These are phyloP conservation scores for Timema podura DNA, from an alignment of 2,888 invertebrate species.

Conservation along the genomic window DNA sequence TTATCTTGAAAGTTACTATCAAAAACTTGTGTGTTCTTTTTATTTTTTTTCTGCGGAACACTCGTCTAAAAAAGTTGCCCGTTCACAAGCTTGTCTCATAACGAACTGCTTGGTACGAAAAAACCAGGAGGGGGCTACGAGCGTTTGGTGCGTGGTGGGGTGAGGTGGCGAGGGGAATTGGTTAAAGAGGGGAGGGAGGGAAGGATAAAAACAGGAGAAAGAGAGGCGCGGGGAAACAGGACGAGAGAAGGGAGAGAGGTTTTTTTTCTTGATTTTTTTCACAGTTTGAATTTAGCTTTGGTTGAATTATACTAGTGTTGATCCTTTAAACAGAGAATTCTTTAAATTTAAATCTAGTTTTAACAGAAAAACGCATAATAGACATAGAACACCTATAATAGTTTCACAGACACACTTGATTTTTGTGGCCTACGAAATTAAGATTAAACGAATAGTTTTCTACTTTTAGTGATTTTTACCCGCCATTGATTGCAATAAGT, in stretches of 20 bases:
- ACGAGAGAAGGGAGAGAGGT: no score
- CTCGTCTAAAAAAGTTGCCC: conserved; percentile 14
- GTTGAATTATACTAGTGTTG: no score
- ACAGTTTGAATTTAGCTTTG: conserved; percentile 14
- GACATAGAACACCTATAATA: no score
- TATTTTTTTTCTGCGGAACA: conserved; percentile 10
- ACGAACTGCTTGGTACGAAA: conserved; percentile 14
- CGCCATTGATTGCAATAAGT: no score
- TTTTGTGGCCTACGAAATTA: no score
- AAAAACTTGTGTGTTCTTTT: neutral
- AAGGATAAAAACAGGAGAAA: conserved; percentile 19
- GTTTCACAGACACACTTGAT: no score
- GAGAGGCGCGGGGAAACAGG: no score
- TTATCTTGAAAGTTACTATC: neutral
- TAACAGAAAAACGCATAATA: no score
- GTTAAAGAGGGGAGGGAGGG: neutral
- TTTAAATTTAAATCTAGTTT: no score
- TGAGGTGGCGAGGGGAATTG: conserved; percentile 3
- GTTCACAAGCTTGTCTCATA: conserved; percentile 12
- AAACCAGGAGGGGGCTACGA: conserved; percentile 12
- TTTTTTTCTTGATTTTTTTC: neutral
- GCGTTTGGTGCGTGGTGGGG: neutral
- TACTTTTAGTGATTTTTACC: no score
- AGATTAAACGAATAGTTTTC: no score
- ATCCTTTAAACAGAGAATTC: no score